Percentiles rank a stretch among this genome's conserved stretches.
Evolutionary conservation across 2,797 vertebrate species (phyloP).

Genomic region (Pachyuromys duprasi): DNA sequence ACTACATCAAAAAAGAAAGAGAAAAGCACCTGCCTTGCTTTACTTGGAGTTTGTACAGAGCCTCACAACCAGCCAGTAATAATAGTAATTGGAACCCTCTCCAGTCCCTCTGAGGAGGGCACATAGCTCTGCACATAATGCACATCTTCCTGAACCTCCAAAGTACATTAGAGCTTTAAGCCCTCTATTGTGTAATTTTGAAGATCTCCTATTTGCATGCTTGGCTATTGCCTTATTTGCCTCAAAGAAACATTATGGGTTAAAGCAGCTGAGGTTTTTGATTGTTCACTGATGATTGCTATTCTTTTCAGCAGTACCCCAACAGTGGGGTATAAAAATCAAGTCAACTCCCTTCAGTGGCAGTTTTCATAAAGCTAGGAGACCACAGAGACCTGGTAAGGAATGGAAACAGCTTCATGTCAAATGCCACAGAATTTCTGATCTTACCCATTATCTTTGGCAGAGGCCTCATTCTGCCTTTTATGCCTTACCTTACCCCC

Average conservation of each 20-base stretch:
- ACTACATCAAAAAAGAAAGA: neutral
- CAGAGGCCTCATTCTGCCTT: neutral
- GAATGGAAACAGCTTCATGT: neutral
- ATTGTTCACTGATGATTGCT: constrained; percentile 51
- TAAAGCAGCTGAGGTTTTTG: constrained; percentile 49
- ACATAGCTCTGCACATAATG: neutral
- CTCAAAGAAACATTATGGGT: neutral
- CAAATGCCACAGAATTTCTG: neutral
- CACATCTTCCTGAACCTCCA: constrained; percentile 16
- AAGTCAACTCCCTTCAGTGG: constrained; percentile 3
- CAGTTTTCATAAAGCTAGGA: neutral
- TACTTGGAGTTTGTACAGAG: neutral
- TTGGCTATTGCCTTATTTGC: constrained; percentile 51
- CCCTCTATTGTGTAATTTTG: neutral
- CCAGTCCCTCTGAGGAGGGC: neutral
- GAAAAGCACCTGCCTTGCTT: neutral
- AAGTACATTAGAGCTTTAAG: constrained; percentile 49
- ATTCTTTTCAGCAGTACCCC: constrained; percentile 50
- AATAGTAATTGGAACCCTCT: neutral
- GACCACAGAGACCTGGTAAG: neutral
- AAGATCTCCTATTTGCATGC: constrained; percentile 15
- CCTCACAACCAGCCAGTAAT: neutral
- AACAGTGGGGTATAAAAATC: neutral
- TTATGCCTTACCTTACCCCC: neutral
- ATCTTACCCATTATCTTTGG: neutral